phyloP scores from a whole-genome alignment of 2,797 vertebrate genomes.

The Cygnus olor region DNA sequence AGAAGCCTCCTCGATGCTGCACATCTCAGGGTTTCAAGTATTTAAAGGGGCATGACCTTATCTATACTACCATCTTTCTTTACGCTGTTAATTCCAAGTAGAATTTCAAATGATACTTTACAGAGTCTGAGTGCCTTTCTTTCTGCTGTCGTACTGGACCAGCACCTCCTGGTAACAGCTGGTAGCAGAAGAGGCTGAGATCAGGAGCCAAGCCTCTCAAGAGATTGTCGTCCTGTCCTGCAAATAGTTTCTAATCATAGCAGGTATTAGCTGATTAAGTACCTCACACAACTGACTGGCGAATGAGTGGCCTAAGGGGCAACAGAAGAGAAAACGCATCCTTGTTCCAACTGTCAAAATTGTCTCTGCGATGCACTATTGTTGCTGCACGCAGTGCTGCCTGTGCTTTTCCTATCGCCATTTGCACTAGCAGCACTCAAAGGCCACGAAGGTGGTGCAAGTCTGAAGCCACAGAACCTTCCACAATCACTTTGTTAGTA shows the following conservation, averaged over 20 bases:
- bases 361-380: background rate
- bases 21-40: background rate
- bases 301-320: background rate
- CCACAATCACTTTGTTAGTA: background rate
- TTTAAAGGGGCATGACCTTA: background rate
- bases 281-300: background rate
- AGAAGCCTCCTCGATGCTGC: background rate
- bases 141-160: background rate
- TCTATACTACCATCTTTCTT: background rate
- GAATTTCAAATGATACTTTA: background rate
- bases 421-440: background rate
- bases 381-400: background rate
- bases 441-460: background rate
- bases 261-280: background rate
- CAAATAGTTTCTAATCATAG: background rate
- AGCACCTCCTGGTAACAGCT: background rate
- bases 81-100: background rate
- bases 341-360: background rate
- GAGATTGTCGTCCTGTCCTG: background rate
- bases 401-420: background rate
- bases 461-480: background rate
- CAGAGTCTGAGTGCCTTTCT: background rate
- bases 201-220: background rate
- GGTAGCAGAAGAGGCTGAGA: background rate
- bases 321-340: background rate